Percentiles rank a stretch among this genome's conserved stretches.
phyloP scores from a whole-genome alignment of 2,888 invertebrate genomes.

The Metopia argyrocephala region DNA sequence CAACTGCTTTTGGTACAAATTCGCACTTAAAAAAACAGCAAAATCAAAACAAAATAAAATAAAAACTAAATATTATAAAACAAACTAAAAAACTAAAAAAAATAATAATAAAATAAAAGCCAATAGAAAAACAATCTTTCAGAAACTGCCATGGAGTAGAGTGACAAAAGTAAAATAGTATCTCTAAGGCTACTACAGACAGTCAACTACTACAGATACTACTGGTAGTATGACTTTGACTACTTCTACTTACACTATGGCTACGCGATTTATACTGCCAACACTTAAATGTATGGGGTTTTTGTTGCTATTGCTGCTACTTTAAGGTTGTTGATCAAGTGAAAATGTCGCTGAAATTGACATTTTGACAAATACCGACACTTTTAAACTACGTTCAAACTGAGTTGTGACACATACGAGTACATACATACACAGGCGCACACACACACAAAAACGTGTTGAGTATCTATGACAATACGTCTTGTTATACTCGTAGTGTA shows the following conservation, averaged over 20 bases:
- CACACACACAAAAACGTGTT: not conserved
- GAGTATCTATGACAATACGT: constrained; percentile 16
- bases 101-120: not conserved
- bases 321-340: constrained; percentile 72
- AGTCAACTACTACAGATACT: not conserved
- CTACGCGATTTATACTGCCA: not conserved
- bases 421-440: not conserved
- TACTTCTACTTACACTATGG: not conserved
- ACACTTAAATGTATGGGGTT: constrained; percentile 55
- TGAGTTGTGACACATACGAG: constrained; percentile 27
- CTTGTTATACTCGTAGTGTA: constrained; percentile 13
- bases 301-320: constrained; percentile 9
- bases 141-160: constrained; percentile 16
- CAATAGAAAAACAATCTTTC: constrained; percentile 19
- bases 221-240: not conserved
- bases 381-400: constrained; percentile 65
- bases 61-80: not conserved
- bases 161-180: constrained; percentile 42
- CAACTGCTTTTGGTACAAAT: constrained; percentile 34
- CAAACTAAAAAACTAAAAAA: constrained; percentile 13
- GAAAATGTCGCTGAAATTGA: constrained; percentile 76
- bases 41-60: not conserved
- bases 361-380: constrained; percentile 77
- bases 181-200: constrained; percentile 22
- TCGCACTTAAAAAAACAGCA: constrained; percentile 28